Conservation (phyloP, 2,113 vertebrate genomes). For the Ciconia stormi region DNA sequence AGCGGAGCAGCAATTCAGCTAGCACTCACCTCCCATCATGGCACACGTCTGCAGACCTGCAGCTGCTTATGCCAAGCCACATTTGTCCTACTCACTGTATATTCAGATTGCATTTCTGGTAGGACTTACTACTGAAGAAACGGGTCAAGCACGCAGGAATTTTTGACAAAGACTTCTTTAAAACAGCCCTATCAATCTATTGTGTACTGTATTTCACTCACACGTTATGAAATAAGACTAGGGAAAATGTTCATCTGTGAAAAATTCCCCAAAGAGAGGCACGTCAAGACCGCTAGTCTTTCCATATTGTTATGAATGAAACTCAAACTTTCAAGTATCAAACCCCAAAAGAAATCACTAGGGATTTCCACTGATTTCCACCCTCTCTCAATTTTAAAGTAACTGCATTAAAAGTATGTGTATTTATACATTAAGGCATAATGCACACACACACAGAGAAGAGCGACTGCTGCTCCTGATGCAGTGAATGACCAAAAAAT, state of each 20-base stretch:
- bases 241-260: not conserved
- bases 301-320: not conserved
- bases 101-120: not conserved
- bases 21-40: constrained; percentile 42
- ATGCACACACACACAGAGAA: not conserved
- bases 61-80: constrained; percentile 25
- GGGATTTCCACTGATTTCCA: not conserved
- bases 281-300: not conserved
- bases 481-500: not conserved
- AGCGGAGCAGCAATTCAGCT: constrained; percentile 10
- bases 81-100: constrained; percentile 13
- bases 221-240: constrained; percentile 49
- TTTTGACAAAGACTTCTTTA: constrained; percentile 59
- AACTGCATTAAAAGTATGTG: not conserved
- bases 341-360: not conserved
- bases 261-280: constrained; percentile 25
- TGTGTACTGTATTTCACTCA: constrained; percentile 63
- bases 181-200: constrained; percentile 26
- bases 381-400: not conserved
- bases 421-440: not conserved
- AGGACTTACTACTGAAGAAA: not conserved
- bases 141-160: not conserved
- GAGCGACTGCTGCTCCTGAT: not conserved
- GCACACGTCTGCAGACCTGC: constrained; percentile 51
- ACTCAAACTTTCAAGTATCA: not conserved